Base-by-base conservation (phyloP, 2,797 vertebrate genomes). In the Sebastes hubbsi region DNA sequence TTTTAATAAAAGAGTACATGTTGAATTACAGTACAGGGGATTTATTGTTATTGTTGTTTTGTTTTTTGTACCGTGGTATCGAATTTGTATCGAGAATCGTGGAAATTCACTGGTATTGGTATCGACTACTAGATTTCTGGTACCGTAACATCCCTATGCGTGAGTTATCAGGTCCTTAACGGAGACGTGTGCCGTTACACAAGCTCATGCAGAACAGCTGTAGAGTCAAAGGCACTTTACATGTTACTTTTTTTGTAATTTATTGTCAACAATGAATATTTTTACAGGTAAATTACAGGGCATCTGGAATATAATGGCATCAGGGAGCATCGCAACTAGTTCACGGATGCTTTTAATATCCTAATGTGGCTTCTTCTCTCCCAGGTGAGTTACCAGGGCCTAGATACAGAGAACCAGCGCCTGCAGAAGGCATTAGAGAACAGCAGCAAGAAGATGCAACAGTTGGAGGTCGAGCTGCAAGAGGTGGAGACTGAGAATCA, bases 331-430 rank as follows among this genome's bases (percentile, higher is more conserved):
- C 5, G 59, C 75, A 91, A 89, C 78, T 87, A 85, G 86, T 84
- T 90, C 87, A 88, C 11, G 12, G 52, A 75, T 68, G 68, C 87
- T 88, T 86, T 88, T 78, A 84, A 90, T 92, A 86, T 88, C 80
- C 60, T 66, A 80, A 49, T 89, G 14, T 85, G 75, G 11, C 67
- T 60, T 18, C 52, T 77, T 20, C 4, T 80, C 55, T 88, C 83
- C 85, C 89, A 95, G 94, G 86, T 98, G 79, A 99, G 98, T 90
- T 98, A 97, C 92, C 98, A 99, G 87, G 98, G 98, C 82, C 94
- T 99, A 86, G 98, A 99, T 91, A 98, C 96, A 0, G 98, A 99
- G 95, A 99, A 99, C 94, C 98, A 99, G 94, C 97, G 98, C 46
- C 93, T 99, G 10, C 98, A 99, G 94, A 99, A 99, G 89, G 96